phyloP scores from a whole-genome alignment of 53 echinoderm and acorn worm genomes.

The Apostichopus leukothele region DNA sequence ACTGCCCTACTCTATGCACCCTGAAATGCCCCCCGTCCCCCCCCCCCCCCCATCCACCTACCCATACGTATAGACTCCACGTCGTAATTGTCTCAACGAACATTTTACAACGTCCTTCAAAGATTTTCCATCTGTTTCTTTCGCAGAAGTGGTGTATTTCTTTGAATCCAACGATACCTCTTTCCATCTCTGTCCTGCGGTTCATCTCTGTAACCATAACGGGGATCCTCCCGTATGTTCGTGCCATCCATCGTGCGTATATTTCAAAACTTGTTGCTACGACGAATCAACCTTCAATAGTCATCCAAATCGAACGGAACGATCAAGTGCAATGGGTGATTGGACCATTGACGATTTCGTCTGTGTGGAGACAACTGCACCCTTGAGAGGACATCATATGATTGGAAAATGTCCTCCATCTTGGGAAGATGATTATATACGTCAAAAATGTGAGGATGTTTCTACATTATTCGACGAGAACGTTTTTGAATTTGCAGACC shows the following conservation, averaged over 20 bases:
- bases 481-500: neutral
- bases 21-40: too few species aligned
- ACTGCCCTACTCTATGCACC: too few species aligned
- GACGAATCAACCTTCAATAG: neutral
- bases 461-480: neutral
- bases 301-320: neutral
- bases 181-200: constrained; percentile 3
- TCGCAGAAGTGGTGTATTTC: neutral
- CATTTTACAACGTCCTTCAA: too few species aligned
- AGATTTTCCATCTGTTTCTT: neutral
- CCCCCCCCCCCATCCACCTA: too few species aligned
- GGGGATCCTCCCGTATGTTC: neutral
- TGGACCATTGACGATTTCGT: constrained; percentile 11
- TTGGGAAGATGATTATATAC: constrained; percentile 7
- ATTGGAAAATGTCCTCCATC: neutral
- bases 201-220: neutral
- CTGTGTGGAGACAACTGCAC: constrained; percentile 12
- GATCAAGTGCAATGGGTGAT: neutral
- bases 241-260: constrained; percentile 4
- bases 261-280: constrained; percentile 21
- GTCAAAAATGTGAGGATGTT: constrained; percentile 24
- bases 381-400: constrained; percentile 31
- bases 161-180: neutral
- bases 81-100: too few species aligned
- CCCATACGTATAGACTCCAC: too few species aligned